phyloP scores from a whole-genome alignment of 1,140 invertebrate genomes.

The Himalopsyche phryganea region DNA sequence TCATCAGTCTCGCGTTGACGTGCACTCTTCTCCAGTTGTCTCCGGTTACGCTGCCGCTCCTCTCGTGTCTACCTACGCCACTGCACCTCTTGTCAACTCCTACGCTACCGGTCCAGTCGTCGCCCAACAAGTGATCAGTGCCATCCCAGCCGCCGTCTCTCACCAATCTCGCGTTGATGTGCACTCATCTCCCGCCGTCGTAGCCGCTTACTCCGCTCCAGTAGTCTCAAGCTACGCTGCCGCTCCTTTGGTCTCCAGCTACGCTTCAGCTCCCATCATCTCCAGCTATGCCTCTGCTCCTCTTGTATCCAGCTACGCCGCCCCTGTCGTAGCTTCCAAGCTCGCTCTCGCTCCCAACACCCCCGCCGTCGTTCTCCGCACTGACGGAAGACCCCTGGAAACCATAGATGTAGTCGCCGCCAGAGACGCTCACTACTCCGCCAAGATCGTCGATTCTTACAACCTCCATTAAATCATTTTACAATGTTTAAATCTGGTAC shows the following conservation, averaged over 20 bases:
- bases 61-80: constrained; percentile 37
- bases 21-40: constrained; percentile 39
- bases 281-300: constrained; percentile 32
- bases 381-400: constrained; percentile 39
- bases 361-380: constrained; percentile 18
- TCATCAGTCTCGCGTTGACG: constrained; percentile 42
- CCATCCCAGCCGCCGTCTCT: constrained; percentile 32
- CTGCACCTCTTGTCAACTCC: too few relatives aligned
- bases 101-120: too few relatives aligned
- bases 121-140: constrained; percentile 34
- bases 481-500: too few relatives aligned
- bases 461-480: too few relatives aligned
- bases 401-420: constrained; percentile 51
- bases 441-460: constrained; percentile 38
- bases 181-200: constrained; percentile 36
- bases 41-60: constrained; percentile 31
- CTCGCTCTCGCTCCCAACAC: constrained; percentile 40
- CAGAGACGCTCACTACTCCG: constrained; percentile 43
- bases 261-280: constrained; percentile 36
- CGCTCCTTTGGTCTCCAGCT: constrained; percentile 33
- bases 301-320: constrained; percentile 35
- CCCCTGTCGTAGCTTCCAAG: constrained; percentile 37
- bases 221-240: constrained; percentile 19
- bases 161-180: constrained; percentile 41
- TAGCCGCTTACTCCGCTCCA: constrained; percentile 38